A percentile compares a stretch with the other conserved stretches of the same genome.
These are phyloP conservation scores for Heliconius nattereri DNA, from an alignment of 1,140 invertebrate species.

Conservation along the genomic window DNA sequence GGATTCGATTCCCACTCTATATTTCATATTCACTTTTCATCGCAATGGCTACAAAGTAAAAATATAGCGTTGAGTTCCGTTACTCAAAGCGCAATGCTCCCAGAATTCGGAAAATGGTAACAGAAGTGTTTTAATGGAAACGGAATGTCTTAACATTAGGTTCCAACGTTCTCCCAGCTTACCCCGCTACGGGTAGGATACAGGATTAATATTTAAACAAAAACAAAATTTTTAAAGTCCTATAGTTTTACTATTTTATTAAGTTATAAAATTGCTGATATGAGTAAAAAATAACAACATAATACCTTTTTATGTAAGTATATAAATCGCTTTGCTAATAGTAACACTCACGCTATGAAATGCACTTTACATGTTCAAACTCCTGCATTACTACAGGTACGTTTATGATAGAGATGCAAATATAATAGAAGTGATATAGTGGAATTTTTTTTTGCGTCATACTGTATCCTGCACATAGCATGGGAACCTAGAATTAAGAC, in stretches of 20 bases:
- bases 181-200: too few relatives aligned
- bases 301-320: background rate
- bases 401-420: background rate
- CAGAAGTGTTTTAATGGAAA: background rate
- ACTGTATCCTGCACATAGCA: background rate
- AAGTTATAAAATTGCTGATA: background rate
- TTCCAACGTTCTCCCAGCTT: background rate
- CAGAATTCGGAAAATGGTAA: too few relatives aligned
- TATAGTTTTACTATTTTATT: too few relatives aligned
- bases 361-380: constrained; percentile 24
- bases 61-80: too few relatives aligned
- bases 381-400: background rate
- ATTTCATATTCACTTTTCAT: too few relatives aligned
- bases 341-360: constrained; percentile 27
- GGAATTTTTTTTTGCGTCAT: background rate
- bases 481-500: background rate
- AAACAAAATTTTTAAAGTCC: too few relatives aligned
- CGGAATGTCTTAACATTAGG: background rate
- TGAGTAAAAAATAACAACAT: background rate
- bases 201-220: background rate
- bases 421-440: background rate
- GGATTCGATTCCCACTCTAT: too few relatives aligned
- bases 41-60: too few relatives aligned
- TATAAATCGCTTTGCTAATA: constrained; percentile 14
- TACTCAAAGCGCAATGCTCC: too few relatives aligned